Conservation (phyloP, 2,797 vertebrate species). For the Anisognathus igniventris region DNA sequence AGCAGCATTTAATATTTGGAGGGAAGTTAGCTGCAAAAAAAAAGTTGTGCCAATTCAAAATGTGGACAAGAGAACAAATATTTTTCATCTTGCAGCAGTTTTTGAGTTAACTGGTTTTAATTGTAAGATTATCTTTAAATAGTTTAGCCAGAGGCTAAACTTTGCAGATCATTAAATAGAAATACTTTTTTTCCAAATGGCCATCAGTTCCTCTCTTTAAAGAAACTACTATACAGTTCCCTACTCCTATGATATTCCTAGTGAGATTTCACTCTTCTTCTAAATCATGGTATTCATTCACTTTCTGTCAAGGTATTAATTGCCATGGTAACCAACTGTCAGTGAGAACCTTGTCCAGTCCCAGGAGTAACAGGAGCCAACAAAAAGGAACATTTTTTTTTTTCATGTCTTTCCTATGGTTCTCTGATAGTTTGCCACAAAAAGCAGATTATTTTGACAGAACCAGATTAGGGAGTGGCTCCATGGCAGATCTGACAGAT, state of each 20-base stretch:
- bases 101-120: conserved; percentile 33
- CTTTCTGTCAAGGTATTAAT: conserved; percentile 23
- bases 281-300: neutral
- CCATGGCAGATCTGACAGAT: neutral
- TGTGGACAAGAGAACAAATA: neutral
- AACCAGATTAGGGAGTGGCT: neutral
- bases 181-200: neutral
- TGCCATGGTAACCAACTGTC: neutral
- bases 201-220: conserved; percentile 3
- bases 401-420: neutral
- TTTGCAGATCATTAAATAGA: conserved; percentile 27
- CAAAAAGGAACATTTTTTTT: neutral
- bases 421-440: neutral
- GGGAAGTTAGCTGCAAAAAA: neutral
- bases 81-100: neutral
- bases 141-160: neutral
- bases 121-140: conserved; percentile 18
- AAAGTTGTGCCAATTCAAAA: neutral
- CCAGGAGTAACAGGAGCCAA: neutral
- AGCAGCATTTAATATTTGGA: neutral
- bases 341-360: neutral
- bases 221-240: neutral
- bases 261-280: neutral
- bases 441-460: conserved; percentile 18
- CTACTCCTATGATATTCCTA: neutral